Evolutionary conservation across 2,797 vertebrate genomes (phyloP).

Genomic region (Ptychobarbus kaznakovi): DNA sequence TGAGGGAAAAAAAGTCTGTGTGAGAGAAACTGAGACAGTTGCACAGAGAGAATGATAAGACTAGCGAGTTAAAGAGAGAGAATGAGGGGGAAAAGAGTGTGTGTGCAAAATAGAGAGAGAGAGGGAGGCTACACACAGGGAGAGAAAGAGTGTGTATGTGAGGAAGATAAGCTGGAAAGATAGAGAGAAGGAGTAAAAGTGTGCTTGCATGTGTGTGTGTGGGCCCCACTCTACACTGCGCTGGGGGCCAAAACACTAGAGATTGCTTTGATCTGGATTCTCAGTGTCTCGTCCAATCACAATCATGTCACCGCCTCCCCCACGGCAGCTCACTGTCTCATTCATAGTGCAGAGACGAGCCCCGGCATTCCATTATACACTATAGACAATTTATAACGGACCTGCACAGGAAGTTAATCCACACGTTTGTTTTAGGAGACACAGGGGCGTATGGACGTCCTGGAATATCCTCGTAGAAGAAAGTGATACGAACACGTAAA

Average conservation of each 20-base stretch:
- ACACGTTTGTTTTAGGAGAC: slow-evolving; percentile 61
- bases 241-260: slow-evolving; percentile 86
- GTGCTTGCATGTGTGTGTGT: slow-evolving; percentile 66
- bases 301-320: slow-evolving; percentile 82
- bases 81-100: neutral
- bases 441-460: slow-evolving; percentile 40
- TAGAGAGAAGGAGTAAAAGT: slow-evolving; percentile 34
- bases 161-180: slow-evolving; percentile 47
- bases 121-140: slow-evolving; percentile 2
- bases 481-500: neutral
- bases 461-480: neutral
- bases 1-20: slow-evolving; percentile 17
- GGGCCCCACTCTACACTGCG: slow-evolving; percentile 76
- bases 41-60: slow-evolving; percentile 38
- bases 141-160: slow-evolving; percentile 39
- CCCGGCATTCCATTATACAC: slow-evolving; percentile 76
- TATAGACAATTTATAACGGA: slow-evolving; percentile 74
- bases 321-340: slow-evolving; percentile 77
- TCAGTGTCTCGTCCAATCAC: slow-evolving; percentile 85
- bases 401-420: slow-evolving; percentile 75
- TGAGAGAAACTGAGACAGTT: slow-evolving; percentile 67
- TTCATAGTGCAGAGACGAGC: slow-evolving; percentile 78
- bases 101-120: slow-evolving; percentile 24
- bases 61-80: slow-evolving; percentile 19
- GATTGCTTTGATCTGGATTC: slow-evolving; percentile 88